phyloP scores from a whole-genome alignment of 2,797 vertebrate genomes.

The Coreius guichenoti region DNA sequence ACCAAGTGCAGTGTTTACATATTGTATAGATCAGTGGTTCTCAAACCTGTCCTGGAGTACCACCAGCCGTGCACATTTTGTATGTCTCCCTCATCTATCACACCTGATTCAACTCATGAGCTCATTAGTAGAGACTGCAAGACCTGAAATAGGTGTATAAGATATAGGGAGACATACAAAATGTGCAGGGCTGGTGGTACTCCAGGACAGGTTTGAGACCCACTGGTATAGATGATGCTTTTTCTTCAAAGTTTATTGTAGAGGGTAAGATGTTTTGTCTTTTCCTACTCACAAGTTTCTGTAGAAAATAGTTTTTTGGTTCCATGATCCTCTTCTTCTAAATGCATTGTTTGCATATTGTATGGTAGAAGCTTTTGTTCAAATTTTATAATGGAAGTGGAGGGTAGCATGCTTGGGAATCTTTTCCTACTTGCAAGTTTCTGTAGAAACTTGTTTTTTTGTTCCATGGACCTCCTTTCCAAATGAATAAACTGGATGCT shows the following conservation, averaged over 20 bases:
- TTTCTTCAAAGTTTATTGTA: neutral
- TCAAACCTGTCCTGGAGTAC: no score
- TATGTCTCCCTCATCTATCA: no score
- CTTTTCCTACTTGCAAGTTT: neutral
- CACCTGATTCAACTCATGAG: no score
- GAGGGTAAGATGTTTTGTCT: no score
- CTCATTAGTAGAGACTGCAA: no score
- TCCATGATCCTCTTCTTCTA: neutral
- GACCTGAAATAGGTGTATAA: no score
- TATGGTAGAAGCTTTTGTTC: neutral
- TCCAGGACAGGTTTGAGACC: no score
- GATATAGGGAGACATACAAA: no score
- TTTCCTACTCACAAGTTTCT: neutral
- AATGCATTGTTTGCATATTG: constrained; percentile 9
- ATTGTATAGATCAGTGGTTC: neutral
- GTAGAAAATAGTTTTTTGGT: neutral
- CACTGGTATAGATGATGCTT: neutral
- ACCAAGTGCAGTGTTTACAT: neutral
- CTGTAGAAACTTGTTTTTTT: neutral
- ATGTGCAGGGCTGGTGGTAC: no score
- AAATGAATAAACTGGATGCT: neutral
- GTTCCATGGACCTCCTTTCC: neutral
- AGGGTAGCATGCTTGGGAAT: neutral
- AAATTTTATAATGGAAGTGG: neutral
- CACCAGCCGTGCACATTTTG: no score